These are phyloP conservation scores for Frieseomelitta varia DNA, from an alignment of 1,140 invertebrate genomes.

Conservation along the genomic window DNA sequence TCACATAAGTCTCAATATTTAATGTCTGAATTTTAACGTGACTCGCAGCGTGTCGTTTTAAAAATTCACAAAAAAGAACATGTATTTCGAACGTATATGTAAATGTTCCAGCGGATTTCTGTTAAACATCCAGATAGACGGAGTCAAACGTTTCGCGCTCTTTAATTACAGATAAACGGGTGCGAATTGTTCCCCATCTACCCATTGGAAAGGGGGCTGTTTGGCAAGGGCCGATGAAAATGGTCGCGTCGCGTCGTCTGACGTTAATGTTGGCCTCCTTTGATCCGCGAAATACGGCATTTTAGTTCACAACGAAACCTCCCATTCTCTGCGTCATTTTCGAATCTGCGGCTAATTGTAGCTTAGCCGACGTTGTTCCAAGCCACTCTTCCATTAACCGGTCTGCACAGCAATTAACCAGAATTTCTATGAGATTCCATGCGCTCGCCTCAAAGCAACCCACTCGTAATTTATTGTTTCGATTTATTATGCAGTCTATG, in stretches of 20 bases:
- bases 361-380: conserved; percentile 30
- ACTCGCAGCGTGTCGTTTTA: background rate
- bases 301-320: conserved; percentile 23
- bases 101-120: background rate
- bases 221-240: background rate
- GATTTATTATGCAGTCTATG: conserved; percentile 55
- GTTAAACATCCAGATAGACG: background rate
- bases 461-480: conserved; percentile 54
- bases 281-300: conserved; percentile 31
- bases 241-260: background rate
- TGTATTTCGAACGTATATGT: background rate
- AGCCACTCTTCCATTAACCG: conserved; percentile 46
- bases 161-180: background rate
- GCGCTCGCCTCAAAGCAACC: conserved; percentile 33
- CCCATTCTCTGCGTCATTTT: conserved; percentile 32
- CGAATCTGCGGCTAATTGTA: conserved; percentile 50
- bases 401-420: conserved; percentile 43
- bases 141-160: conserved; percentile 1
- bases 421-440: conserved; percentile 47
- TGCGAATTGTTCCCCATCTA: background rate
- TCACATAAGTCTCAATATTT: no score
- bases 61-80: background rate
- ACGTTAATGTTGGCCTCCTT: conserved; percentile 20
- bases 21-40: no score
- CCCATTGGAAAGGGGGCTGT: background rate